These are phyloP conservation scores for Capreolus pygargus DNA, from an alignment of 2,113 vertebrate genomes.

Conservation along the genomic window DNA sequence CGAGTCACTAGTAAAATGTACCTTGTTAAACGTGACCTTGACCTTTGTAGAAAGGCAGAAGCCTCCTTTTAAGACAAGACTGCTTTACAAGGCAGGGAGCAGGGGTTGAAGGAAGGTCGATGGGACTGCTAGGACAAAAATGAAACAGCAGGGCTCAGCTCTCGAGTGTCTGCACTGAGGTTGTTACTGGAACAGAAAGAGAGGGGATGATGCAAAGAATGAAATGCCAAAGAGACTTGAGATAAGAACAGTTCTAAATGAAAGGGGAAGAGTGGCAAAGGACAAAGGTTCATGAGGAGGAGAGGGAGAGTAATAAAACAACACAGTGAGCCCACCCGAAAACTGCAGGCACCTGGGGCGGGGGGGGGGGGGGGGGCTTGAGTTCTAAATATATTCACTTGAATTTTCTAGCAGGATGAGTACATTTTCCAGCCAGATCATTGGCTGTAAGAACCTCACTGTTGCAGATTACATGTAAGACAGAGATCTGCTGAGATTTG, in stretches of 20 bases:
- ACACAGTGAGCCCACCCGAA: not conserved
- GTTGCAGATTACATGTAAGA: not conserved
- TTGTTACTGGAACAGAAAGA: not conserved
- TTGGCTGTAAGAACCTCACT: not conserved
- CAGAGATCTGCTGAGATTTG: not conserved
- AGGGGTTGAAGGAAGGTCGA: not conserved
- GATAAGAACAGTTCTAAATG: not conserved
- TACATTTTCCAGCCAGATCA: not conserved
- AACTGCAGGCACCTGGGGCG: not conserved
- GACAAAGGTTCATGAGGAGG: not conserved
- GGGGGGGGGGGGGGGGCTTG: not conserved
- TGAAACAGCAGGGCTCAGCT: not conserved
- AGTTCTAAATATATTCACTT: not conserved
- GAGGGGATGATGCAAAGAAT: not conserved
- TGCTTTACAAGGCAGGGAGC: not conserved
- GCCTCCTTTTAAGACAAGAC: not conserved
- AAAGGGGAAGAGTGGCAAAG: not conserved
- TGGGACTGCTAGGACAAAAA: not conserved
- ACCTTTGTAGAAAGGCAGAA: not conserved
- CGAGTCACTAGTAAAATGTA: not conserved
- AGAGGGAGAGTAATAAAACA: not conserved
- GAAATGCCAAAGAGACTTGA: not conserved
- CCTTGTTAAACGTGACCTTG: not conserved
- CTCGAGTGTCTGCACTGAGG: not conserved
- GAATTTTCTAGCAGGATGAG: not conserved